phyloP scores from a whole-genome alignment of 2,113 vertebrate species.

The Oreocharis arfaki region DNA sequence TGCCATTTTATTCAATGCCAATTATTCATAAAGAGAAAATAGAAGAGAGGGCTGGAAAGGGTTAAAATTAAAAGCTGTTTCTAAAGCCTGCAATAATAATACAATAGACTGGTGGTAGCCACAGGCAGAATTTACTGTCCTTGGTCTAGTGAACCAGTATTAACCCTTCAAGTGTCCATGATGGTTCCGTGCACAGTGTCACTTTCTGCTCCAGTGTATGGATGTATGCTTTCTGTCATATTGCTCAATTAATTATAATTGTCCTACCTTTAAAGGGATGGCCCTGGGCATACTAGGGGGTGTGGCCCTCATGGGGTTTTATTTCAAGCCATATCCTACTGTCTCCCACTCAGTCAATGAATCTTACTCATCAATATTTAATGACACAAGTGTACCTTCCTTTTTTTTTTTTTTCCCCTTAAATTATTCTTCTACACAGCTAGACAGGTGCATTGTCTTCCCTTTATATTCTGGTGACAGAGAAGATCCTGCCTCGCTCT shows the following conservation, averaged over 20 bases:
- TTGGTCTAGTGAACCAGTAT: conserved; percentile 58
- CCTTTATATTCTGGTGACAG: background rate
- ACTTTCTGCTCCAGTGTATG: conserved; percentile 27
- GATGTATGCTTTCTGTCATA: conserved; percentile 59
- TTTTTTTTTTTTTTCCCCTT: background rate
- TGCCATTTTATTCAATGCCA: background rate
- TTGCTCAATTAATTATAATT: conserved; percentile 73
- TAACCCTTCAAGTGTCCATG: conserved; percentile 62
- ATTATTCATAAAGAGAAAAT: background rate
- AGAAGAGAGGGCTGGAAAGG: background rate
- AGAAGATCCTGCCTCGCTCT: background rate
- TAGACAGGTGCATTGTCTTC: conserved; percentile 34
- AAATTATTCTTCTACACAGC: conserved; percentile 13
- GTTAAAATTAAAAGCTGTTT: conserved; percentile 62
- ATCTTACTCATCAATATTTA: conserved; percentile 69
- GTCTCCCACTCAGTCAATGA: conserved; percentile 60
- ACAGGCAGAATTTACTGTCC: conserved; percentile 64
- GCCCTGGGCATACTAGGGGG: conserved; percentile 48
- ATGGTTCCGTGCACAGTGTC: conserved; percentile 39
- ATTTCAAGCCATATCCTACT: conserved; percentile 61
- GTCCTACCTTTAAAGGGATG: conserved; percentile 66
- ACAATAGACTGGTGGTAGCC: conserved; percentile 61
- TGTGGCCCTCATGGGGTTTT: conserved; percentile 64
- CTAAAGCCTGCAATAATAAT: conserved; percentile 56
- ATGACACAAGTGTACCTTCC: conserved; percentile 30